These are phyloP conservation scores for Machimus rusticus DNA, from an alignment of 2,888 invertebrate genomes.

Conservation along the genomic window DNA sequence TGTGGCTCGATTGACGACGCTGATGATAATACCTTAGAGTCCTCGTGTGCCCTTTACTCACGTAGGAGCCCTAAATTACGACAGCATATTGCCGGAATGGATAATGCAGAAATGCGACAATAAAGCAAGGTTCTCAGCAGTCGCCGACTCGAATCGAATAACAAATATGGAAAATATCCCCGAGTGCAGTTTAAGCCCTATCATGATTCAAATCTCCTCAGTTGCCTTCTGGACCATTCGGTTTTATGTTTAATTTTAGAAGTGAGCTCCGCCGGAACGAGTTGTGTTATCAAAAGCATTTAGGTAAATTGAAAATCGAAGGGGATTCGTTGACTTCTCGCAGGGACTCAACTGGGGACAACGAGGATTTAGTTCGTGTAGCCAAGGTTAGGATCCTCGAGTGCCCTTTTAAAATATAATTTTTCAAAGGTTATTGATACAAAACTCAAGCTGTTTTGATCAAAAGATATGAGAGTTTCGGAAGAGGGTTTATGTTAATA, in stretches of 20 bases:
- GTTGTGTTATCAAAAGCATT: not conserved
- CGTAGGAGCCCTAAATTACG: not conserved
- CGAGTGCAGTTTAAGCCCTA: not conserved
- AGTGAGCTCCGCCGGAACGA: not conserved
- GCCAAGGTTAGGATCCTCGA: not conserved
- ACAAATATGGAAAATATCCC: not conserved
- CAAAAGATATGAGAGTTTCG: not conserved
- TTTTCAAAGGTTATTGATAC: not conserved
- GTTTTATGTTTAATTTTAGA: not conserved
- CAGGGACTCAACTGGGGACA: not conserved
- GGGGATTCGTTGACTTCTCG: not conserved
- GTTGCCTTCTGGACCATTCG: not conserved
- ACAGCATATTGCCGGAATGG: constrained; percentile 6
- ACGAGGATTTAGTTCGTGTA: not conserved
- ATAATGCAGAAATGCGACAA: not conserved
- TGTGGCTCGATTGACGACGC: not conserved
- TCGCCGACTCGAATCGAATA: not conserved
- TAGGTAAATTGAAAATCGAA: not conserved
- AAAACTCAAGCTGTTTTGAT: not conserved
- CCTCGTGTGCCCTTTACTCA: not conserved
- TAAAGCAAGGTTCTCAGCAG: not conserved
- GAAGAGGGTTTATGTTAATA: not conserved
- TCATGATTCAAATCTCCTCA: not conserved
- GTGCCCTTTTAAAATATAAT: not conserved
- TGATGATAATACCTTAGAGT: not conserved